Base-by-base conservation (phyloP, 1,140 invertebrate genomes). In the Nephila pilipes region DNA sequence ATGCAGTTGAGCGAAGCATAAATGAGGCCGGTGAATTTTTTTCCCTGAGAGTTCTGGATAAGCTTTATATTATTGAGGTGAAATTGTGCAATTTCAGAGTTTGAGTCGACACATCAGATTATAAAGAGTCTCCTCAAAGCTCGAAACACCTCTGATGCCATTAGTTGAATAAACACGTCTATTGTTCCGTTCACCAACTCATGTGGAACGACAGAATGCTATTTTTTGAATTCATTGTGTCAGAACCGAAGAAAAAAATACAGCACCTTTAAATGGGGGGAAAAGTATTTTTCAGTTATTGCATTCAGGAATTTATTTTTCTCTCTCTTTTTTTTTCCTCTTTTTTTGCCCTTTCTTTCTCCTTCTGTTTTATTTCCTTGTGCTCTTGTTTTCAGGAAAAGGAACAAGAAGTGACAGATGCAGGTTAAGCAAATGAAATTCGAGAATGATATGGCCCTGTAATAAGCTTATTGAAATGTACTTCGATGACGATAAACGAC, bases 91-190 rank as follows among this genome's bases (percentile, higher is more conserved):
- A 85, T 57, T 85, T 85, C 58, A 20, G 22, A 25, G 46, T 55
- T 25, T 75, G 69, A 32, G 32, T 32, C 29, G 69, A 75, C 69
- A 75, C 29, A 75, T 75, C 29, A 75, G 69, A 75, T 75, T 75
- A 75, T 32, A 75, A 75, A 32, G 65, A 75, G 69, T 75, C 69
- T 32, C 32, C 69, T 75, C 29, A 18, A 12, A 75, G 29, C 14
- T 32, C 29, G 18, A 25, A 38, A 81, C 38, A 55, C 46, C 85
- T 65, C 60, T 65, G 32, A 58, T 60, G 57, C 85, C 85, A 87
- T 87, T 87, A 87, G 85, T 65, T 87, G 85, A 87, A 87, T 87
- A 87, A 87, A 87, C 85, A 87, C 85, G 12, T 20, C 85, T 25
- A 87, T 87, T 87, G 85, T 87, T 87, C 57, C 55, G 22, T 63